phyloP scores from a whole-genome alignment of 2,113 vertebrate genomes.

The Aegithalos caudatus region DNA sequence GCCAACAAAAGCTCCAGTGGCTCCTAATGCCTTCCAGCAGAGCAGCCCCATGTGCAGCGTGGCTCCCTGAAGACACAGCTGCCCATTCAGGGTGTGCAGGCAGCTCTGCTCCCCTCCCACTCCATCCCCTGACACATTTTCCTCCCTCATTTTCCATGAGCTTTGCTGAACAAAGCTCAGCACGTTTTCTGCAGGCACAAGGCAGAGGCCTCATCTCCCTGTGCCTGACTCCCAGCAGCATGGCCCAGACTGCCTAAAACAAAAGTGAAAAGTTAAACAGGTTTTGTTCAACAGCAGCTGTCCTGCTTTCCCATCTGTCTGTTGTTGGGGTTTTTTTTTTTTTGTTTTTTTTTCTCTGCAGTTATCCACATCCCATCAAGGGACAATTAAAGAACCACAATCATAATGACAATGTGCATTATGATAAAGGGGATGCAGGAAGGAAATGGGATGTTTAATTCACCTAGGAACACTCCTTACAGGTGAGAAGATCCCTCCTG shows the following conservation, averaged over 20 bases:
- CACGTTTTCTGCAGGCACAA: neutral
- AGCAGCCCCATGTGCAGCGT: neutral
- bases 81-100: neutral
- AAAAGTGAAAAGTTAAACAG: neutral
- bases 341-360: neutral
- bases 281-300: neutral
- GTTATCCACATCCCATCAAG: neutral
- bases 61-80: neutral
- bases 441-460: neutral
- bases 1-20: neutral
- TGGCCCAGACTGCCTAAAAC: neutral
- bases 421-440: neutral
- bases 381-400: neutral
- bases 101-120: slow-evolving; percentile 13
- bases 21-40: neutral
- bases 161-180: neutral
- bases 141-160: neutral
- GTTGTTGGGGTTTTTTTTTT: too few relatives aligned
- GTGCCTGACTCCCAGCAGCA: neutral
- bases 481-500: neutral
- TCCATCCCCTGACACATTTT: neutral
- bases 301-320: neutral
- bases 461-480: neutral
- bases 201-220: neutral
- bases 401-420: neutral